These are phyloP conservation scores for Osmerus mordax DNA, from an alignment of 2,113 vertebrate genomes.

Conservation along the genomic window DNA sequence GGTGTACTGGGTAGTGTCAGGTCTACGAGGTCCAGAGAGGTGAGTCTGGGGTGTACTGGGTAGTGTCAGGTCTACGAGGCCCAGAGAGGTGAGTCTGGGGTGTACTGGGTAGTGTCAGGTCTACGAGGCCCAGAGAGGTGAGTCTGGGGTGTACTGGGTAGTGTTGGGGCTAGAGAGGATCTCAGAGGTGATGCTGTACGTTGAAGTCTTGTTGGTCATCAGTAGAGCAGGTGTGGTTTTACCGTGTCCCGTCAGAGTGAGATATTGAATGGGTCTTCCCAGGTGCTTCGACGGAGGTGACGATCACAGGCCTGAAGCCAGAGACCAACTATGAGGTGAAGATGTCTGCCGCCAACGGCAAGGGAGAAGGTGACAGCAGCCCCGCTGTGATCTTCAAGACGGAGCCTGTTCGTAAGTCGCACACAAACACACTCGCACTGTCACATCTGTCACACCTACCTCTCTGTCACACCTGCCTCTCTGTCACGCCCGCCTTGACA, in stretches of 20 bases:
- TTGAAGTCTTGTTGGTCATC: too few species aligned
- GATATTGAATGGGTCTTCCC: conserved; percentile 6
- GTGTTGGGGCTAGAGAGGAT: conserved; percentile 54
- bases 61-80: conserved; percentile 70
- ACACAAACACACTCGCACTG: not conserved
- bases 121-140: conserved; percentile 85
- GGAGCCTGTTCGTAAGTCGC: conserved; percentile 92
- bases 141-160: conserved; percentile 18
- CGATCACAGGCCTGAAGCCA: conserved; percentile 84
- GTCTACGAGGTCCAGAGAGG: conserved; percentile 83
- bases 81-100: conserved; percentile 77
- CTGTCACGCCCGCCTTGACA: conserved; percentile 1
- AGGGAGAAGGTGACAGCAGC: conserved; percentile 89
- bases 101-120: conserved; percentile 35
- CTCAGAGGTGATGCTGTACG: too few species aligned
- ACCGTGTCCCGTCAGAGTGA: too few species aligned
- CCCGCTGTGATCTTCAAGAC: conserved; percentile 82
- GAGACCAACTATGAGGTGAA: conserved; percentile 85
- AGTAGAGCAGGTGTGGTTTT: too few species aligned
- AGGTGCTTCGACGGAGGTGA: conserved; percentile 68
- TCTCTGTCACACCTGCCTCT: conserved; percentile 12
- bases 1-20: not conserved
- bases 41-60: conserved; percentile 49
- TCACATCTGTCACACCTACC: conserved; percentile 4
- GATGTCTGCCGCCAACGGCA: conserved; percentile 92